Conservation (phyloP, 1,140 invertebrate genomes). For the Pogonognathellus flavescens region DNA sequence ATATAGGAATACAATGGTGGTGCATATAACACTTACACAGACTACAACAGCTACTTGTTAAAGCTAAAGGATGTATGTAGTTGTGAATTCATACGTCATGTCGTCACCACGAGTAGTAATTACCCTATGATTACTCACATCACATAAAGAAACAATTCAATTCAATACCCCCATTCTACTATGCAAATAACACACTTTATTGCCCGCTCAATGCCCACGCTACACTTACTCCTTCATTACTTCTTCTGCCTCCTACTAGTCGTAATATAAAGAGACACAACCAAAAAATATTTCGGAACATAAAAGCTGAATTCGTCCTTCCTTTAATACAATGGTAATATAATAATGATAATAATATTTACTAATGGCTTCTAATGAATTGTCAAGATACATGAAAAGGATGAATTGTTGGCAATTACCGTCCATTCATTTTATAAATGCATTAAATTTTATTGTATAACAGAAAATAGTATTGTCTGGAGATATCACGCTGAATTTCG, state of each 20-base stretch:
- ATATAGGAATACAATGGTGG: background rate
- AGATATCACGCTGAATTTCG: too few species aligned
- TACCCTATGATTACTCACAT: slow-evolving; percentile 24
- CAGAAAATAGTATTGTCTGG: too few species aligned
- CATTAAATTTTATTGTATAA: too few species aligned
- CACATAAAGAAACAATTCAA: slow-evolving; percentile 37
- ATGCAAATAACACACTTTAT: background rate
- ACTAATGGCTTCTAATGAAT: too few species aligned
- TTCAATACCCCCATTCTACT: background rate
- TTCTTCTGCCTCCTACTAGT: background rate
- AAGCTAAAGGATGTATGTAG: too few species aligned
- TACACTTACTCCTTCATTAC: background rate
- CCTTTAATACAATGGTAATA: too few species aligned
- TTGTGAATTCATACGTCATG: slow-evolving; percentile 21
- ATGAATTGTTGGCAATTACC: too few species aligned
- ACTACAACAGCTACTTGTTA: too few species aligned
- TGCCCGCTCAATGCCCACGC: background rate
- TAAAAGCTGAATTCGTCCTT: background rate
- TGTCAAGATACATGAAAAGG: too few species aligned
- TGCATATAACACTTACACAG: too few species aligned
- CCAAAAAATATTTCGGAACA: background rate
- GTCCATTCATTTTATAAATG: too few species aligned
- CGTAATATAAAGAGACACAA: background rate
- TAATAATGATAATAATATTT: too few species aligned
- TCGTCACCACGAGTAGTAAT: slow-evolving; percentile 13